A percentile compares a stretch with the other conserved stretches of the same genome.
Conservation (phyloP, 2,113 vertebrate species). For the Paralichthys olivaceus region DNA sequence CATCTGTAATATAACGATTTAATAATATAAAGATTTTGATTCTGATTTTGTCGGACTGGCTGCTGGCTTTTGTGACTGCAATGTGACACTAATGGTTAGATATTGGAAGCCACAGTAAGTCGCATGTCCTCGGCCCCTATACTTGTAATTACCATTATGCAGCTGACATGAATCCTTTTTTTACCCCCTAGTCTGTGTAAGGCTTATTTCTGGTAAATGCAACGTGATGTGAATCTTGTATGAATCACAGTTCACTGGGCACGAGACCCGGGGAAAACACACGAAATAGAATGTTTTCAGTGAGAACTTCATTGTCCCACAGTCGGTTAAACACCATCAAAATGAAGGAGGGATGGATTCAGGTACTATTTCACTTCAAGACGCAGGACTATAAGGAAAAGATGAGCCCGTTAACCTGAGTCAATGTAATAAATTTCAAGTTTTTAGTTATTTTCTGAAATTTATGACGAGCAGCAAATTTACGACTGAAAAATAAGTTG, state of each 20-base stretch:
- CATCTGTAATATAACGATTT: background rate
- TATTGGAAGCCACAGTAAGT: slow-evolving; percentile 24
- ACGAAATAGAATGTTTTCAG: background rate
- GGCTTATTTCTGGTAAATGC: slow-evolving; percentile 22
- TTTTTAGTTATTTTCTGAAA: too few relatives aligned
- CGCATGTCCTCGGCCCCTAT: background rate
- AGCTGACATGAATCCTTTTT: slow-evolving; percentile 11
- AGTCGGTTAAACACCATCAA: too few relatives aligned
- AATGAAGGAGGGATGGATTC: too few relatives aligned
- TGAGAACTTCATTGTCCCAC: too few relatives aligned
- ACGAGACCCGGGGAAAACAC: background rate
- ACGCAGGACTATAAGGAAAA: too few relatives aligned
- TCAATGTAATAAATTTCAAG: too few relatives aligned
- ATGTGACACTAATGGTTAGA: slow-evolving; percentile 52
- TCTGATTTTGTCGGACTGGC: slow-evolving; percentile 18
- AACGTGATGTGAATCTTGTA: too few relatives aligned
- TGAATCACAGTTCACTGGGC: background rate
- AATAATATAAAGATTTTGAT: background rate
- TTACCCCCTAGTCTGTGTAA: background rate
- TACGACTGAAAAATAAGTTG: too few relatives aligned
- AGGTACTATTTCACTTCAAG: too few relatives aligned
- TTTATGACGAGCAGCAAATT: too few relatives aligned
- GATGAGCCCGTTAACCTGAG: too few relatives aligned
- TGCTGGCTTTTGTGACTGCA: background rate
- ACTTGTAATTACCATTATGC: slow-evolving; percentile 26